Evolutionary conservation across 2,797 vertebrate species (phyloP).

Genomic region (Sparidentex hasta): DNA sequence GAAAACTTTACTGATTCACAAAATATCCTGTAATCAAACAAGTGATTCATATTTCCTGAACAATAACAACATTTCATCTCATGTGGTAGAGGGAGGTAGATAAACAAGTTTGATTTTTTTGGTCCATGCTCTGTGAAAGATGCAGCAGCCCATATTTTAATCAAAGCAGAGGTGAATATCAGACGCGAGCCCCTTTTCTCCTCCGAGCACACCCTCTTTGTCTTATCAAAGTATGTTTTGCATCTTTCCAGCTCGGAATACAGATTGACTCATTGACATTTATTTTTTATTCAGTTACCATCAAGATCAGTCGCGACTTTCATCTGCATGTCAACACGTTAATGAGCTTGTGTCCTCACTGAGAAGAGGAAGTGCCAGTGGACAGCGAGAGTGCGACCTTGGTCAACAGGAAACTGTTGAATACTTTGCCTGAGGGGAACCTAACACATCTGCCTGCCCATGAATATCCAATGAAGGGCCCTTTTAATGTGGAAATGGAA

Average conservation of each 20-base stretch:
- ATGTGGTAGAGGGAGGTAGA: not conserved
- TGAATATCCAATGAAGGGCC: slow-evolving; percentile 68
- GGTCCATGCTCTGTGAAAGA: not conserved
- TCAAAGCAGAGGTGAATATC: not conserved
- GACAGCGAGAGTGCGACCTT: slow-evolving; percentile 64
- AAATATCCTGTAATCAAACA: not conserved
- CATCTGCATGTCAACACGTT: slow-evolving; percentile 23
- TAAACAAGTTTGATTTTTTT: not conserved
- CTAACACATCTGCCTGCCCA: slow-evolving; percentile 50
- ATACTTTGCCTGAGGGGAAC: slow-evolving; percentile 59
- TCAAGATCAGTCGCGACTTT: slow-evolving; percentile 14
- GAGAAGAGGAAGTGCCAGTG: slow-evolving; percentile 31
- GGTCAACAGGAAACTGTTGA: slow-evolving; percentile 69
- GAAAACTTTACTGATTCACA: not conserved
- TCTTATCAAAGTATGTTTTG: not conserved
- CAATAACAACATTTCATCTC: not conserved
- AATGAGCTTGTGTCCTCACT: slow-evolving; percentile 45
- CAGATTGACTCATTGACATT: not conserved
- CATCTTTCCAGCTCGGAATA: not conserved
- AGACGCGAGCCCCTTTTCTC: not conserved
- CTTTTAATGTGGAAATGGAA: slow-evolving; percentile 71
- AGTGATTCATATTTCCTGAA: not conserved
- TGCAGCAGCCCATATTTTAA: not conserved
- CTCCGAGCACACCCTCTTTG: not conserved
- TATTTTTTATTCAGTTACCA: slow-evolving; percentile 9